Conservation (phyloP, 2,888 invertebrate species). For the Drosophila recens region DNA sequence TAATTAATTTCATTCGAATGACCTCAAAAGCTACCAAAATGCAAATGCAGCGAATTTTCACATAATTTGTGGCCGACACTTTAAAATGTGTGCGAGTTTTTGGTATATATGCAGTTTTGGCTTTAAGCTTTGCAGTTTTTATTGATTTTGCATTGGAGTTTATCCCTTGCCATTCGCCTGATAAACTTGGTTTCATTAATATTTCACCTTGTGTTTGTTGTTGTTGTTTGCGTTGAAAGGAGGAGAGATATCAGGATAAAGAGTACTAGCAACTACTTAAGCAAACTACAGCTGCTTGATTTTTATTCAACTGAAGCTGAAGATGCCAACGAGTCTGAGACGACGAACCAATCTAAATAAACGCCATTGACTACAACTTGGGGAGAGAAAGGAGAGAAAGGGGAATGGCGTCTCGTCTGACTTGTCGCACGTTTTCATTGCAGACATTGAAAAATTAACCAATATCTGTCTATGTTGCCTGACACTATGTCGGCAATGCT, state of each 20-base stretch:
- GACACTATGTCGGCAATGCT: constrained; percentile 51
- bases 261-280: constrained; percentile 53
- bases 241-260: neutral
- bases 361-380: constrained; percentile 13
- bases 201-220: constrained; percentile 47
- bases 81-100: constrained; percentile 30
- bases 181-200: constrained; percentile 71
- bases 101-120: constrained; percentile 5
- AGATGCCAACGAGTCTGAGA: constrained; percentile 46
- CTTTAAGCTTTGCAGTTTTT: constrained; percentile 48
- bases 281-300: constrained; percentile 62
- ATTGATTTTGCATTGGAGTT: constrained; percentile 57
- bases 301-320: constrained; percentile 51
- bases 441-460: constrained; percentile 81
- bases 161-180: constrained; percentile 29
- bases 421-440: constrained; percentile 71
- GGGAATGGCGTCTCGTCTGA: constrained; percentile 28
- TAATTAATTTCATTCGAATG: constrained; percentile 83
- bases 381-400: neutral
- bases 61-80: constrained; percentile 38
- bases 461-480: constrained; percentile 77
- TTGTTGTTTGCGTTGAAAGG: neutral
- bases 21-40: constrained; percentile 63
- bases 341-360: constrained; percentile 51
- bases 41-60: constrained; percentile 59